Evolutionary conservation across 2,888 invertebrate species (phyloP), one percentile per base, ranked within the genome.

Genomic region (Drosophila ochracea): DNA sequence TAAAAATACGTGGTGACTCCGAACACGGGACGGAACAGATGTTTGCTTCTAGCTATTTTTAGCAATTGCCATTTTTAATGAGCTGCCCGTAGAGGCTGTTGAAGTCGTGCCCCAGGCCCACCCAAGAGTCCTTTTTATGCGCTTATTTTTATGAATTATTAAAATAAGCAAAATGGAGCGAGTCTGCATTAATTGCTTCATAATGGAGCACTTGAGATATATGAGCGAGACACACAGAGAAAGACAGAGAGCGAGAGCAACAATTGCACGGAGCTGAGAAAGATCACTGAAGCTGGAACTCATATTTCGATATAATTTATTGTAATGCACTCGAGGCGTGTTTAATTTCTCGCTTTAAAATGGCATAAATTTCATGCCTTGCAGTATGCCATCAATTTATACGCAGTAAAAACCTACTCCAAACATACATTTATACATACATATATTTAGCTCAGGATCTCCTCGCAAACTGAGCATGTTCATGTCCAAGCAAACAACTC

Each of bases 291-390:
- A 11, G 54, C 37, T 62, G 31, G n/a, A 65, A 72, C 83, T 85
- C 89, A 84, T 90, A 86, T 84, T 86, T 89, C 82, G 84, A 78
- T 86, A 89, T 86, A 87, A 90, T 87, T 87, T 87, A 90, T 87
- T 86, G 89, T 83, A 89, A 86, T 89, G 91, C 87, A 84, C 80
- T 81, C 84, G 84, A 83, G 87, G 91, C 87, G 91, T 89, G 90
- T 91, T 87, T 83, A 82, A 91, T 91, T 91, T 89, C 88, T 87
- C 88, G 88, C 88, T 89, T 89, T 89, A 91, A 89, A 89, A 89
- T 80, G 85, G 91, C 90, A 89, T 89, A 89, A 91, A 91, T 91
- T 91, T 84, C 66, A 73, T 35, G 70, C 69, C 82, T 61, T 67
- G 65, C 60, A 62, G 49, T 59, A 66, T 58, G 54, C 55, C 77